Percentiles rank a stretch among this genome's conserved stretches.
Conservation (phyloP, 2,113 vertebrate species). For the Numenius arquata region DNA sequence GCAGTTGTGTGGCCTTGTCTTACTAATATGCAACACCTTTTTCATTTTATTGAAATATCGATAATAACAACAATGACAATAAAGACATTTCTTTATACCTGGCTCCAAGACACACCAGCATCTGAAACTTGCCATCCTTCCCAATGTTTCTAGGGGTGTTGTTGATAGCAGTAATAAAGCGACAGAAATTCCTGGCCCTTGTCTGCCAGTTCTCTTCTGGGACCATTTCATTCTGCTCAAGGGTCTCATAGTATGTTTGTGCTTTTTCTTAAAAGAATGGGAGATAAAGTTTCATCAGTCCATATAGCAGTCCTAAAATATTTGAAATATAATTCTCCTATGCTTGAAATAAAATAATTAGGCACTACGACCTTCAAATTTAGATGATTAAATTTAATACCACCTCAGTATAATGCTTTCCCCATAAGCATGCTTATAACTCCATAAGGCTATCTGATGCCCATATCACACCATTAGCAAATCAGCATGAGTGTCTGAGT, state of each 20-base stretch:
- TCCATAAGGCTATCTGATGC: neutral
- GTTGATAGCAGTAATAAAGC: conserved; percentile 94
- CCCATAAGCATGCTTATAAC: neutral
- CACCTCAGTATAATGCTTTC: neutral
- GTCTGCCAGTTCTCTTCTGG: conserved; percentile 95
- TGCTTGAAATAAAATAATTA: neutral
- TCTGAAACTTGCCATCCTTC: conserved; percentile 99
- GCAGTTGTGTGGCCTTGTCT: neutral
- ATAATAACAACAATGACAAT: neutral
- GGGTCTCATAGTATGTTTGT: conserved; percentile 93
- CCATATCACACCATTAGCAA: fast-evolving
- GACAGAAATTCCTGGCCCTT: conserved; percentile 90
- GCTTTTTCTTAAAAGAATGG: conserved; percentile 88
- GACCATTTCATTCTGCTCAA: conserved; percentile 84
- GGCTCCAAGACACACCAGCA: conserved; percentile 96
- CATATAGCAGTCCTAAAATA: neutral
- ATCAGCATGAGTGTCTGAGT: neutral
- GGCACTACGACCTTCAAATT: neutral
- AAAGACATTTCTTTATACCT: conserved; percentile 74
- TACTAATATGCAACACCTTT: neutral
- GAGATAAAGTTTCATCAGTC: neutral
- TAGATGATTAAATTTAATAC: neutral
- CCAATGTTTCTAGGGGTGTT: conserved; percentile 93
- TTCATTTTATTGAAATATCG: neutral
- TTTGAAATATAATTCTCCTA: neutral